phyloP scores from a whole-genome alignment of 2,888 invertebrate species.

The Ariolimax columbianus region DNA sequence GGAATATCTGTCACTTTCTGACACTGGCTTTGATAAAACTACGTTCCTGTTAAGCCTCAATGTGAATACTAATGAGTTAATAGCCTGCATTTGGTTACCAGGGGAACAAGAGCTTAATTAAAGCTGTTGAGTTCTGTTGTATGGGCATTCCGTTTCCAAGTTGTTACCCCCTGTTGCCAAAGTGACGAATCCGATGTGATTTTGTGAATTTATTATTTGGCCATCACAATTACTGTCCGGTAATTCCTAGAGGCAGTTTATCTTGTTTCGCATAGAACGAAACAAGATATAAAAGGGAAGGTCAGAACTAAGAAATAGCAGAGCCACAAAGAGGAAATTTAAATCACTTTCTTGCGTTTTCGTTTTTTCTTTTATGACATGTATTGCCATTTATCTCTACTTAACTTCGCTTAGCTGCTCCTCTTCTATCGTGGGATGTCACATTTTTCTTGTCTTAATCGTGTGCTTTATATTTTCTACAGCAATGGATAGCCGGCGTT shows the following conservation, averaged over 20 bases:
- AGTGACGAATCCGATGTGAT: background rate
- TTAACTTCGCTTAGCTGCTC: too few relatives aligned
- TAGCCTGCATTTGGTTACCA: background rate
- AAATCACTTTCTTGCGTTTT: too few relatives aligned
- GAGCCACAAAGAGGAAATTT: too few relatives aligned
- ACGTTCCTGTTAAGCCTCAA: background rate
- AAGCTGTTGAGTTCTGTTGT: too few relatives aligned
- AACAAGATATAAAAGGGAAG: background rate
- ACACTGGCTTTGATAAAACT: background rate
- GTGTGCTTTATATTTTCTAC: too few relatives aligned
- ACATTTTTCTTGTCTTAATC: too few relatives aligned
- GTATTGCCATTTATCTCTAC: too few relatives aligned
- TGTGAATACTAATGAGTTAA: background rate
- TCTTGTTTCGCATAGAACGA: background rate
- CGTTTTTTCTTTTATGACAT: too few relatives aligned
- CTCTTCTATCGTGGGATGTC: too few relatives aligned
- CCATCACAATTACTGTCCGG: background rate
- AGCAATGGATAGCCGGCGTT: too few relatives aligned
- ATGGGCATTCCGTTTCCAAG: background rate
- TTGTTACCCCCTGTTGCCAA: background rate
- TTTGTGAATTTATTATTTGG: background rate
- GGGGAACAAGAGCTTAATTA: constrained; percentile 4
- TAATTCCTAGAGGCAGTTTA: background rate
- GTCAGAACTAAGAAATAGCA: background rate
- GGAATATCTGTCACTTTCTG: background rate